Percentiles rank a stretch among this genome's conserved stretches.
Evolutionary conservation across 2,888 invertebrate species (phyloP).

Genomic region (Abrostola tripartita): DNA sequence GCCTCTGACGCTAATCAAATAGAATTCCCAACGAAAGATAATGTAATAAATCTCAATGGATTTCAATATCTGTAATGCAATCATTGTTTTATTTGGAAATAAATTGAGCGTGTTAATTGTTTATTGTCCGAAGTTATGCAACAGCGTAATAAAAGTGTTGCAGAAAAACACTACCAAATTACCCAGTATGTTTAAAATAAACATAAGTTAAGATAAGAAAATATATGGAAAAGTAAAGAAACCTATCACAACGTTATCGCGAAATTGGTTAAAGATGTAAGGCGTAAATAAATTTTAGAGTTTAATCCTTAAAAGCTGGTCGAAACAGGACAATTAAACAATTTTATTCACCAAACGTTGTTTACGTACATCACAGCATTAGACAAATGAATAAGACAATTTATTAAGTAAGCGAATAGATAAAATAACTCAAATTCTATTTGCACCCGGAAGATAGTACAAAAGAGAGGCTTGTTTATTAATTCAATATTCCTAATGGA

Average conservation of each 20-base stretch:
- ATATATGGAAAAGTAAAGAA: slow-evolving; percentile 4
- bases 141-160: not conserved
- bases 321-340: too few species aligned
- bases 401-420: not conserved
- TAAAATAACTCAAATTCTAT: not conserved
- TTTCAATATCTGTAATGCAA: slow-evolving; percentile 2
- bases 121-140: not conserved
- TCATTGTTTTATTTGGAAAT: not conserved
- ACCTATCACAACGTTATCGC: not conserved
- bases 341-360: too few species aligned
- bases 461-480: slow-evolving; percentile 21
- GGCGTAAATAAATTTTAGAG: too few species aligned
- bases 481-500: slow-evolving; percentile 33
- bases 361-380: not conserved
- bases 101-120: slow-evolving; percentile 6
- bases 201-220: slow-evolving; percentile 1
- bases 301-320: too few species aligned
- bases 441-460: not conserved
- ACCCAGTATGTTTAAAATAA: not conserved
- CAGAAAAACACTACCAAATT: not conserved
- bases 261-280: not conserved
- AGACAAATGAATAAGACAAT: not conserved
- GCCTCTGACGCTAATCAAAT: not conserved
- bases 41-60: not conserved
- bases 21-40: not conserved